phyloP scores from a whole-genome alignment of 2,113 vertebrate genomes.

The Arizona elegans region DNA sequence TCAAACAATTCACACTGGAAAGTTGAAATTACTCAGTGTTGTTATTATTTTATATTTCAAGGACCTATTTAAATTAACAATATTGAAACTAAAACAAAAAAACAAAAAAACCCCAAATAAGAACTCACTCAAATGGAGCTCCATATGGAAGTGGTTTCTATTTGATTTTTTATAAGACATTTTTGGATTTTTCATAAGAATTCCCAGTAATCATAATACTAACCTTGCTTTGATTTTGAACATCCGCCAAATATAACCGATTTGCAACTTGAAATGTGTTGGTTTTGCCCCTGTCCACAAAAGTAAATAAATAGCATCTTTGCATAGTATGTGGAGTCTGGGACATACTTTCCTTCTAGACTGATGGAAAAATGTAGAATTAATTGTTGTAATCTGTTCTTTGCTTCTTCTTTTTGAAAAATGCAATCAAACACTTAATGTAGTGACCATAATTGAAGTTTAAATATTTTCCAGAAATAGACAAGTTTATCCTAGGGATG shows the following conservation, averaged over 20 bases:
- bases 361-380: background rate
- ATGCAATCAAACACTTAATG: background rate
- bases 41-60: background rate
- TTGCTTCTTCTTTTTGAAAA: background rate
- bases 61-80: background rate
- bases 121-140: background rate
- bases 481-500: background rate
- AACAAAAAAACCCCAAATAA: background rate
- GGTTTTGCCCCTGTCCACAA: background rate
- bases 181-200: background rate
- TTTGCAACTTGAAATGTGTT: background rate
- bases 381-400: background rate
- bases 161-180: background rate
- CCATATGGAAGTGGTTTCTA: background rate
- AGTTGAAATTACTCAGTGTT: rapidly evolving
- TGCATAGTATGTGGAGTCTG: background rate
- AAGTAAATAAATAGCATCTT: background rate
- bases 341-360: background rate
- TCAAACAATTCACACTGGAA: rapidly evolving
- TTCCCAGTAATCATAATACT: background rate
- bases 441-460: background rate
- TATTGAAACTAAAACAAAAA: background rate
- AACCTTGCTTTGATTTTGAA: background rate
- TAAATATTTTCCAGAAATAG: background rate
- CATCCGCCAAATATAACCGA: background rate